These are phyloP conservation scores for Lithodes maja DNA, from an alignment of 2,888 invertebrate genomes.

Conservation along the genomic window DNA sequence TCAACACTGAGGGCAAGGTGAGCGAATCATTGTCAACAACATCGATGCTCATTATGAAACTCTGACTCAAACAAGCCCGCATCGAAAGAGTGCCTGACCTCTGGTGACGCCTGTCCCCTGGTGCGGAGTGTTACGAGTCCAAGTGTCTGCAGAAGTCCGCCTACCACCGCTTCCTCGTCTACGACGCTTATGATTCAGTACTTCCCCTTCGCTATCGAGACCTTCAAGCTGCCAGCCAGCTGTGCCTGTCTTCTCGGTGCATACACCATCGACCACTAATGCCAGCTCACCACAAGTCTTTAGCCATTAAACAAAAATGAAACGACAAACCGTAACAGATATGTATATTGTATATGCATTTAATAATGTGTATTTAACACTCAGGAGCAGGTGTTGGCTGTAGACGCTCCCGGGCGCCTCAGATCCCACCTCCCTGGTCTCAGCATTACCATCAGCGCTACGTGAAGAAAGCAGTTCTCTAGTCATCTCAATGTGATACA, in stretches of 20 bases:
- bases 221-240: conserved; percentile 72
- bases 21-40: conserved; percentile 71
- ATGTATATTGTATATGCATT: conserved; percentile 6
- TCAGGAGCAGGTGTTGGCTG: conserved; percentile 4
- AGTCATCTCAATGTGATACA: conserved; percentile 24
- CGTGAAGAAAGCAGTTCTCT: conserved; percentile 65
- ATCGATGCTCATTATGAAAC: conserved; percentile 71
- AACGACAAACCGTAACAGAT: neutral
- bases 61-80: conserved; percentile 70
- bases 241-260: conserved; percentile 71
- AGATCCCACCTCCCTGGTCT: conserved; percentile 21
- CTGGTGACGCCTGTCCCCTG: conserved; percentile 71
- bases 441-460: neutral
- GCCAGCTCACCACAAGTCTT: conserved; percentile 20
- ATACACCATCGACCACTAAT: conserved; percentile 45
- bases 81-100: conserved; percentile 70
- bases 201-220: conserved; percentile 72
- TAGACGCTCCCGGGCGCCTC: neutral
- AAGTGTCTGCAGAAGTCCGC: conserved; percentile 72
- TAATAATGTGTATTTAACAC: neutral
- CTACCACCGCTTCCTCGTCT: conserved; percentile 72
- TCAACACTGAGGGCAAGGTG: conserved; percentile 71
- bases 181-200: conserved; percentile 72
- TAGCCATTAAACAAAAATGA: neutral
- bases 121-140: conserved; percentile 72